Evolutionary conservation across 2,113 vertebrate species (phyloP).

Genomic region (Neodontobutis hainanensis): DNA sequence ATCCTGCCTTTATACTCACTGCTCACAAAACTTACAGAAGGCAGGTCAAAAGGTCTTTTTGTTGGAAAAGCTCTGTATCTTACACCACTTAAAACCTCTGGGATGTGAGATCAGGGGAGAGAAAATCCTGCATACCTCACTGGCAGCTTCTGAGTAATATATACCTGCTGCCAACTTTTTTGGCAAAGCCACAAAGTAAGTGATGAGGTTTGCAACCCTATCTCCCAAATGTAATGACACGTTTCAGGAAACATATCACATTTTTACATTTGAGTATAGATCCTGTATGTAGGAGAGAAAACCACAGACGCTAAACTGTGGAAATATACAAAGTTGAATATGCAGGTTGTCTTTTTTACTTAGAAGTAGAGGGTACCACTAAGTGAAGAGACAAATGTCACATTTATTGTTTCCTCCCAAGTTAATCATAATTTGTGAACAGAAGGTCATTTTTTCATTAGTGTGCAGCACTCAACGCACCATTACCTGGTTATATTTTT

Average conservation of each 20-base stretch:
- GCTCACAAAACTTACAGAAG: slow-evolving; percentile 51
- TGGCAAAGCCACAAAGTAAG: slow-evolving; percentile 29
- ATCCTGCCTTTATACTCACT: slow-evolving; percentile 53
- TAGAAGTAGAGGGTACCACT: too few species aligned
- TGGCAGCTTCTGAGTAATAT: slow-evolving; percentile 46
- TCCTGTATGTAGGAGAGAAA: too few species aligned
- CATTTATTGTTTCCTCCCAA: too few species aligned
- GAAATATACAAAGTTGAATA: too few species aligned
- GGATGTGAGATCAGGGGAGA: slow-evolving; percentile 44
- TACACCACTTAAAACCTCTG: slow-evolving; percentile 49
- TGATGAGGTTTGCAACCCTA: neutral
- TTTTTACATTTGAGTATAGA: too few species aligned
- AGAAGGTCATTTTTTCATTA: too few species aligned
- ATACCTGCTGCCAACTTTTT: slow-evolving; percentile 46
- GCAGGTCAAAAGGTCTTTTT: slow-evolving; percentile 59
- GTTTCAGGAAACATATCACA: neutral
- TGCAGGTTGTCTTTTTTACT: too few species aligned
- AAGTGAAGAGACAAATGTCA: too few species aligned
- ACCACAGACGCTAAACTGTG: too few species aligned
- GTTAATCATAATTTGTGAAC: too few species aligned
- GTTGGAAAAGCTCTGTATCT: slow-evolving; percentile 46
- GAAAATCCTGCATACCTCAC: slow-evolving; percentile 38
- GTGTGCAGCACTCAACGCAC: too few species aligned
- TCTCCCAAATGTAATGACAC: neutral
- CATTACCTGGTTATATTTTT: too few species aligned